Percentiles rank a stretch among this genome's conserved stretches.
Evolutionary conservation across 2,797 vertebrate species (phyloP).

Genomic region (Choloepus didactylus): DNA sequence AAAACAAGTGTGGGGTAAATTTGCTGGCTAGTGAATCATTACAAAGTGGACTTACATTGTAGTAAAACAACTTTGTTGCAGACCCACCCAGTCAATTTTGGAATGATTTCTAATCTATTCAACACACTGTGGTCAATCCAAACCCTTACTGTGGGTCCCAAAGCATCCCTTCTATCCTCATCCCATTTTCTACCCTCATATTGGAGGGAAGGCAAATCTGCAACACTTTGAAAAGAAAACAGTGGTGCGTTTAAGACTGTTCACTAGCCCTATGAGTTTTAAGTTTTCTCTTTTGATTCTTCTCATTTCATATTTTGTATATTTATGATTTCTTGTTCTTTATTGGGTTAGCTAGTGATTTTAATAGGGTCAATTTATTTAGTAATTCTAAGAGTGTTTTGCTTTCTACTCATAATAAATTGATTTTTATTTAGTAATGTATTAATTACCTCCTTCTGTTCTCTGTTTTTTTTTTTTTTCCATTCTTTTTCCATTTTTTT

Average conservation of each 20-base stretch:
- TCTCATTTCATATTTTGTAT: not conserved
- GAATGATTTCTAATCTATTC: not conserved
- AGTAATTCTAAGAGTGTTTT: not conserved
- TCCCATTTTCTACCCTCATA: slow-evolving; percentile 14
- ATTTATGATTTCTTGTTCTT: not conserved
- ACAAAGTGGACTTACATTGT: not conserved
- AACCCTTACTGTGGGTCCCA: slow-evolving; percentile 18
- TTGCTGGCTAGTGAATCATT: not conserved
- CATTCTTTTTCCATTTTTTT: not conserved
- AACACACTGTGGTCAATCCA: not conserved
- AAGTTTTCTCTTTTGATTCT: not conserved
- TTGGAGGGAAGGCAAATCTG: not conserved
- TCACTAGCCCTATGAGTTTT: not conserved
- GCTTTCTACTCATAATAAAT: not conserved
- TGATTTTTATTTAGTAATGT: not conserved
- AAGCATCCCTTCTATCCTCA: slow-evolving; percentile 11
- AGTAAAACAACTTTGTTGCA: not conserved
- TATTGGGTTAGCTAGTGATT: not conserved
- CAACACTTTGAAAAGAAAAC: slow-evolving; percentile 56
- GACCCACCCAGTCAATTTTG: slow-evolving; percentile 7
- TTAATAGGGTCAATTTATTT: not conserved
- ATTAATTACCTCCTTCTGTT: not conserved
- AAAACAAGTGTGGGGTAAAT: not conserved
- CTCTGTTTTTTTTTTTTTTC: not conserved
- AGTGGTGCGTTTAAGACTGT: slow-evolving; percentile 53